Percentiles rank a stretch among this genome's conserved stretches.
phyloP scores from a whole-genome alignment of 2,888 invertebrate genomes.

The Mimas tiliae region DNA sequence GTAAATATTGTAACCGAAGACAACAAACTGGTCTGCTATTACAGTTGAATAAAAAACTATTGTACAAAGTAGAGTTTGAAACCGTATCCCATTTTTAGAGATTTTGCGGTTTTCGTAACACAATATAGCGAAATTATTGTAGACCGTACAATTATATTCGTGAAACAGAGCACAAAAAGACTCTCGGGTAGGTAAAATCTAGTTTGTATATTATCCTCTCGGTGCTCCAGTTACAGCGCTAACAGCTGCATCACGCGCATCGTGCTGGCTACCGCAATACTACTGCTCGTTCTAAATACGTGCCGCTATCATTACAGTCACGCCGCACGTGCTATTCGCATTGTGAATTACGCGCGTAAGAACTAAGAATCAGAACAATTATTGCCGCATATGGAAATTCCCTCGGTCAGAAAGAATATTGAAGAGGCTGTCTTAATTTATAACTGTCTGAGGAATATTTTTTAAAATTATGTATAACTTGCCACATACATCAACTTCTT shows the following conservation, averaged over 20 bases:
- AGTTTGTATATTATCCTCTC: conserved; percentile 60
- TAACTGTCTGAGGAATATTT: too few relatives aligned
- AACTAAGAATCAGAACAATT: not conserved
- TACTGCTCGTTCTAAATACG: conserved; percentile 24
- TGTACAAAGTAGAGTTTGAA: not conserved
- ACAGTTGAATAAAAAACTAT: not conserved
- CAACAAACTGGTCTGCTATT: not conserved
- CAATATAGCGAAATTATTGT: conserved; percentile 27
- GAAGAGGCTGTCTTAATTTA: too few relatives aligned
- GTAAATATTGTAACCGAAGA: conserved; percentile 12
- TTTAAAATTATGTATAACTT: too few relatives aligned
- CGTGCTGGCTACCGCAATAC: conserved; percentile 25
- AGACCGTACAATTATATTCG: conserved; percentile 52
- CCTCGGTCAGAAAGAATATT: not conserved
- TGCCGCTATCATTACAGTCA: conserved; percentile 3
- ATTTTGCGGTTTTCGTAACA: conserved; percentile 28
- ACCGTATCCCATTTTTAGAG: conserved; percentile 19
- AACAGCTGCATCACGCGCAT: conserved; percentile 54
- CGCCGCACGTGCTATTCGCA: not conserved
- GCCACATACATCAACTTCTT: too few relatives aligned
- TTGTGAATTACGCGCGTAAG: not conserved
- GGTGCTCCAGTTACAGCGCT: conserved; percentile 63
- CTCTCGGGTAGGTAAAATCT: conserved; percentile 48
- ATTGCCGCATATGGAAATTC: not conserved
- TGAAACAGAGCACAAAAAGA: conserved; percentile 75